phyloP scores from a whole-genome alignment of 1,140 invertebrate genomes.

The Aphaenogaster ashmeadi region DNA sequence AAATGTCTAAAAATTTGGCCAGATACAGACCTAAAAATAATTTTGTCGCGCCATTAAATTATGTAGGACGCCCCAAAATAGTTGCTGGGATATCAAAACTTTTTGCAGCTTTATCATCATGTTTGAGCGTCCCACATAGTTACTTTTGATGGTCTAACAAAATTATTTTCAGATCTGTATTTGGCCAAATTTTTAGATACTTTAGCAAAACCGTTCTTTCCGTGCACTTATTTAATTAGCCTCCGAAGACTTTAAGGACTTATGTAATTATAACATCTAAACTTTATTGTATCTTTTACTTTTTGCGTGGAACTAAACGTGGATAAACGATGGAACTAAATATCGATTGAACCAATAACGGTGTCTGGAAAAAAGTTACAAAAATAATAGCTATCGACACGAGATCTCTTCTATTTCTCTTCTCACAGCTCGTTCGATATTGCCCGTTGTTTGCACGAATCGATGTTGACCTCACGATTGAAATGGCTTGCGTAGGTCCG shows the following conservation, averaged over 20 bases:
- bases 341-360: constrained; percentile 10
- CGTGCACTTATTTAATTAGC: not conserved
- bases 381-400: constrained; percentile 26
- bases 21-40: too few species aligned
- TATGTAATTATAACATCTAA: not conserved
- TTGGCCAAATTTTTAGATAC: too few species aligned
- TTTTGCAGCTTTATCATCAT: too few species aligned
- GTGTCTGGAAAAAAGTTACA: constrained; percentile 11
- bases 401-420: constrained; percentile 41
- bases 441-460: constrained; percentile 47
- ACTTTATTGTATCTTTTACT: constrained; percentile 2
- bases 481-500: constrained; percentile 43
- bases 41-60: too few species aligned
- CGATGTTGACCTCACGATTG: constrained; percentile 57
- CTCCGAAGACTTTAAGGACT: not conserved
- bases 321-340: not conserved
- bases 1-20: too few species aligned
- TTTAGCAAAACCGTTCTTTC: too few species aligned
- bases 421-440: constrained; percentile 36
- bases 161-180: too few species aligned
- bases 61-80: too few species aligned
- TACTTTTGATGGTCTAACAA: too few species aligned
- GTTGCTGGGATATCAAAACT: too few species aligned
- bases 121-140: too few species aligned
- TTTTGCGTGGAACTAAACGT: not conserved